A percentile compares a stretch with the other conserved stretches of the same genome.
Evolutionary conservation across 2,888 invertebrate genomes (phyloP).

Genomic region (Acanthopleura granulata): DNA sequence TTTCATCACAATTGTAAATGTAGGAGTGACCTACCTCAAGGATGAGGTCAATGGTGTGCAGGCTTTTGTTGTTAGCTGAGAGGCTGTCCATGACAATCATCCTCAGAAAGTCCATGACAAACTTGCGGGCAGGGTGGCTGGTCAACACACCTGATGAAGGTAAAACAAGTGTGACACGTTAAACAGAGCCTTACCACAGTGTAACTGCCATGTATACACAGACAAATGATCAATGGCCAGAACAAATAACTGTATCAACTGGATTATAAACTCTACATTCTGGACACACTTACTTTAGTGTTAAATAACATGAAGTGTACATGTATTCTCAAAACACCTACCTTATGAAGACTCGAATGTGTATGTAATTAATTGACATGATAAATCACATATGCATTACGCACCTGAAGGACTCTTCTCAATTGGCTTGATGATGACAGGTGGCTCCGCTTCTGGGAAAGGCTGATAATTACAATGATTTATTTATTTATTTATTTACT

Average conservation of each 20-base stretch:
- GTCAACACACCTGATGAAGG: conserved; percentile 71
- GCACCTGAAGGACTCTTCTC: conserved; percentile 18
- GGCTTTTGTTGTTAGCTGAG: conserved; percentile 78
- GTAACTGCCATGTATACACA: no score
- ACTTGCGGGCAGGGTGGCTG: conserved; percentile 86
- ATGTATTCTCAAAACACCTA: no score
- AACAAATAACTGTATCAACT: no score
- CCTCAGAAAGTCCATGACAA: conserved; percentile 93
- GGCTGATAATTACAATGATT: conserved; percentile 52
- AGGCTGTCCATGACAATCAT: conserved; percentile 95
- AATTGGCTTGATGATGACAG: conserved; percentile 36
- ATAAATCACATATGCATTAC: neutral
- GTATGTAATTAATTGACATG: no score
- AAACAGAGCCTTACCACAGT: no score
- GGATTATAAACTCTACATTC: no score
- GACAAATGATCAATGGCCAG: no score
- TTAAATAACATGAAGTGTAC: no score
- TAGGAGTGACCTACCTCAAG: conserved; percentile 77
- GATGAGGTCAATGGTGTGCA: conserved; percentile 85
- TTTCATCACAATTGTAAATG: conserved; percentile 5
- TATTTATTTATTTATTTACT: no score
- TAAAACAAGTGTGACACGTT: no score
- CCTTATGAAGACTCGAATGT: no score
- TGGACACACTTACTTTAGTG: no score
- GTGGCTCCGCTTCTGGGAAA: conserved; percentile 63